A percentile compares a stretch with the other conserved stretches of the same genome.
Evolutionary conservation across 2,797 vertebrate species (phyloP).

Genomic region (Anolis apletophallus): DNA sequence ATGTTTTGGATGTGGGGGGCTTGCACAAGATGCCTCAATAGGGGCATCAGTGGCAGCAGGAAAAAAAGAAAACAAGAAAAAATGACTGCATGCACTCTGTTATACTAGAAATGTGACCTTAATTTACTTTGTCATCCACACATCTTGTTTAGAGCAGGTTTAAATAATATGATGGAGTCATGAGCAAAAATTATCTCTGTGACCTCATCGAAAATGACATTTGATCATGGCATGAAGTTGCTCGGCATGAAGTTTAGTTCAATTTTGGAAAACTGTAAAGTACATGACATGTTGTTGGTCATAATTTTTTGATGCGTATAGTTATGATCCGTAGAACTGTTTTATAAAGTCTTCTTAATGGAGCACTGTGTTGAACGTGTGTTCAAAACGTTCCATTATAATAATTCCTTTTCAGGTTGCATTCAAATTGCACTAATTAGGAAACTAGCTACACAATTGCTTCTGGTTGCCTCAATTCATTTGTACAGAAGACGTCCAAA

Average conservation of each 20-base stretch:
- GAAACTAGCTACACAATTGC: not conserved
- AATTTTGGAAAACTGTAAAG: not conserved
- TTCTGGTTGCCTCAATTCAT: not conserved
- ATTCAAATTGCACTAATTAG: not conserved
- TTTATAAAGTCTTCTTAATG: not conserved
- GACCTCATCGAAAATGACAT: not conserved
- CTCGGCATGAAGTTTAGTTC: not conserved
- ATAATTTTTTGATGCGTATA: not conserved
- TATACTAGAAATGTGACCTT: not conserved
- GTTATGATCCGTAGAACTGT: not conserved
- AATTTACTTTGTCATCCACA: constrained; percentile 36
- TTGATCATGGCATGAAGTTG: not conserved
- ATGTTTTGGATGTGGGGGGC: not conserved
- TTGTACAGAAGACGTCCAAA: not conserved
- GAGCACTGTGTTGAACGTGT: not conserved
- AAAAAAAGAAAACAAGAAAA: not conserved
- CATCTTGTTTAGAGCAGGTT: constrained; percentile 10
- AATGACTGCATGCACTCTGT: not conserved
- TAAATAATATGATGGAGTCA: not conserved
- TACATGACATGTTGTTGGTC: not conserved
- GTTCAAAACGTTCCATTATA: not conserved
- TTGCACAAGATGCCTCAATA: not conserved
- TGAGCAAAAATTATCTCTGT: constrained; percentile 24
- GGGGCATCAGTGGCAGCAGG: not conserved
- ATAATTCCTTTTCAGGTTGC: not conserved